phyloP scores from a whole-genome alignment of 64 coral and sea anemone species.

The Orbicella faveolata region DNA sequence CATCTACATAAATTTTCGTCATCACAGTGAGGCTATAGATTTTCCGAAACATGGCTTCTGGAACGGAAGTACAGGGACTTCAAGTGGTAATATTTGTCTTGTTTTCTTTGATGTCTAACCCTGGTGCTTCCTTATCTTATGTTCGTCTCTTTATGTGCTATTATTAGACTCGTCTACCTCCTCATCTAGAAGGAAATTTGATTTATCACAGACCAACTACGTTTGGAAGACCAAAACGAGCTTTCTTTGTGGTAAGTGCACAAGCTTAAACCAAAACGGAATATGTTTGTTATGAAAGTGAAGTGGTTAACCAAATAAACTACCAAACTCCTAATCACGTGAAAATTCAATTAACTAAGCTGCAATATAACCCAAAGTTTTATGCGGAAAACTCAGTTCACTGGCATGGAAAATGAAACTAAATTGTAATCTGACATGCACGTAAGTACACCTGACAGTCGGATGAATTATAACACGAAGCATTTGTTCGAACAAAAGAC shows the following conservation, averaged over 20 bases:
- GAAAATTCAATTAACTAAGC: too few species aligned
- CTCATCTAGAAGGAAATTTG: slow-evolving; percentile 34
- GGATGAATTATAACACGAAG: too few species aligned
- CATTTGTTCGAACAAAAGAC: too few species aligned
- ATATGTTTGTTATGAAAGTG: too few species aligned
- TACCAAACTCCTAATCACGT: too few species aligned
- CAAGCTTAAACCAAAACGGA: too few species aligned
- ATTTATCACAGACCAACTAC: neutral
- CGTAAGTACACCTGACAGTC: too few species aligned
- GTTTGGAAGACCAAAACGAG: neutral
- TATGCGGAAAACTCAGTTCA: too few species aligned
- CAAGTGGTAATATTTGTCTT: neutral
- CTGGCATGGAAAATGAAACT: neutral
- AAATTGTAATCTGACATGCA: neutral
- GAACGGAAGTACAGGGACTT: neutral
- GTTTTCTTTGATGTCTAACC: neutral
- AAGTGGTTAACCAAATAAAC: too few species aligned
- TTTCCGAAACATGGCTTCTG: slow-evolving; percentile 3
- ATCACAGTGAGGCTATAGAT: neutral
- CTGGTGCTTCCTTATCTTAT: neutral
- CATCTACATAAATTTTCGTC: neutral
- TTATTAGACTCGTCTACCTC: slow-evolving; percentile 25
- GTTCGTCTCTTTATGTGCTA: neutral
- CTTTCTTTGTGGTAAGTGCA: slow-evolving; percentile 31
- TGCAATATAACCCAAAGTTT: too few species aligned